Evolutionary conservation across 2,113 vertebrate genomes (phyloP).

Genomic region (Psittacula cyanocephala): DNA sequence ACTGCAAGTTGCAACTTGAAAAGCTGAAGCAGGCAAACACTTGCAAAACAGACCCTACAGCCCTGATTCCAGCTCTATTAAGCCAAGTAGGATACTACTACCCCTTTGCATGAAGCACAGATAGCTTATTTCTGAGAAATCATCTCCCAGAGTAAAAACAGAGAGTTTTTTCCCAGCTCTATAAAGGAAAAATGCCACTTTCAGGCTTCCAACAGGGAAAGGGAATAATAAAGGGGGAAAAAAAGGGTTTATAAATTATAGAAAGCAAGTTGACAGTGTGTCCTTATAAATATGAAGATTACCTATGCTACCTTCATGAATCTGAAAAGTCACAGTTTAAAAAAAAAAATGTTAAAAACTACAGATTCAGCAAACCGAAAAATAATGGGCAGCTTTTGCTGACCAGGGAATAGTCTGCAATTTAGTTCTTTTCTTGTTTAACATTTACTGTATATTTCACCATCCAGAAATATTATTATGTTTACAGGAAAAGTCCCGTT

Average conservation of each 20-base stretch:
- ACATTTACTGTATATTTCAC: slow-evolving; percentile 60
- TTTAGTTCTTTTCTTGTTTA: slow-evolving; percentile 66
- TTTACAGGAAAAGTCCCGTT: slow-evolving; percentile 54
- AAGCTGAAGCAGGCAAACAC: neutral
- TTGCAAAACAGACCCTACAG: slow-evolving; percentile 29
- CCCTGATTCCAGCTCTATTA: neutral
- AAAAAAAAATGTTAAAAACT: slow-evolving; percentile 39
- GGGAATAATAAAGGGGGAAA: neutral
- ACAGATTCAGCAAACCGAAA: slow-evolving; percentile 71
- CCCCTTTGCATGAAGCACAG: neutral
- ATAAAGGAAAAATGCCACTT: slow-evolving; percentile 51
- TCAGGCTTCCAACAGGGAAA: slow-evolving; percentile 49
- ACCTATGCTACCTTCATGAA: slow-evolving; percentile 57
- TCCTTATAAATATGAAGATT: slow-evolving; percentile 76
- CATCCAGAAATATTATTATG: slow-evolving; percentile 63
- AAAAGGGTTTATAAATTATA: slow-evolving; percentile 72
- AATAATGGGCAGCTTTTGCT: slow-evolving; percentile 71
- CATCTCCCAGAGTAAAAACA: slow-evolving; percentile 29
- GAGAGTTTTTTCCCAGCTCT: neutral
- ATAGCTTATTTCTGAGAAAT: slow-evolving; percentile 36
- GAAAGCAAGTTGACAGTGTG: slow-evolving; percentile 68
- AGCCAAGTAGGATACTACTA: neutral
- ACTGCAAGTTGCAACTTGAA: slow-evolving; percentile 24
- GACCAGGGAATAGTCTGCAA: slow-evolving; percentile 67
- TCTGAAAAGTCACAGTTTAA: slow-evolving; percentile 66